These are phyloP conservation scores for Nycticebus coucang DNA, from an alignment of 2,113 vertebrate genomes.

Conservation along the genomic window DNA sequence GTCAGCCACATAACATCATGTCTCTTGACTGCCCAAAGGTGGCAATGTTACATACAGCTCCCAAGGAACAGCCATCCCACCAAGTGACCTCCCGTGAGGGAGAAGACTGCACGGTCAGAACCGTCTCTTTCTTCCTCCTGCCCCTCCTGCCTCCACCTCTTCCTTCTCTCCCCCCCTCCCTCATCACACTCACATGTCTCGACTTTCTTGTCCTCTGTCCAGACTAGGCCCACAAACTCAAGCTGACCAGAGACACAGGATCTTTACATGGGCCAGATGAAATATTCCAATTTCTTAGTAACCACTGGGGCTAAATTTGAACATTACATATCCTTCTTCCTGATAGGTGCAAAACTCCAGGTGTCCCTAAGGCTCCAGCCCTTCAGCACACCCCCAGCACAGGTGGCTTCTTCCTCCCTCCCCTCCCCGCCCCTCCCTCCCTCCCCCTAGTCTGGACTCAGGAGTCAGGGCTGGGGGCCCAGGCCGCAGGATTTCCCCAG, in stretches of 20 bases:
- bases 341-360: neutral
- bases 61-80: neutral
- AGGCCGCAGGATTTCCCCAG: conserved; percentile 24
- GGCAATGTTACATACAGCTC: neutral
- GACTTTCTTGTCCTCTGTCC: neutral
- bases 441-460: neutral
- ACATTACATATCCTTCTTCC: neutral
- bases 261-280: neutral
- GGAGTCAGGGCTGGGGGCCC: neutral
- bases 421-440: no score
- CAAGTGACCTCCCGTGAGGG: neutral
- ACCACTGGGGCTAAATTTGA: no score
- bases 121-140: neutral
- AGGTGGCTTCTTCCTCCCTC: no score
- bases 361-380: neutral
- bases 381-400: neutral
- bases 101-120: neutral
- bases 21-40: neutral
- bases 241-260: neutral
- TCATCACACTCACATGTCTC: neutral
- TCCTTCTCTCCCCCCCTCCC: neutral
- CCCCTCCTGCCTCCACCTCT: neutral
- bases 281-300: neutral
- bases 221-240: neutral
- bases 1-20: neutral